These are phyloP conservation scores for Daktulosphaira vitifoliae DNA, from an alignment of 1,140 invertebrate species.

Conservation along the genomic window DNA sequence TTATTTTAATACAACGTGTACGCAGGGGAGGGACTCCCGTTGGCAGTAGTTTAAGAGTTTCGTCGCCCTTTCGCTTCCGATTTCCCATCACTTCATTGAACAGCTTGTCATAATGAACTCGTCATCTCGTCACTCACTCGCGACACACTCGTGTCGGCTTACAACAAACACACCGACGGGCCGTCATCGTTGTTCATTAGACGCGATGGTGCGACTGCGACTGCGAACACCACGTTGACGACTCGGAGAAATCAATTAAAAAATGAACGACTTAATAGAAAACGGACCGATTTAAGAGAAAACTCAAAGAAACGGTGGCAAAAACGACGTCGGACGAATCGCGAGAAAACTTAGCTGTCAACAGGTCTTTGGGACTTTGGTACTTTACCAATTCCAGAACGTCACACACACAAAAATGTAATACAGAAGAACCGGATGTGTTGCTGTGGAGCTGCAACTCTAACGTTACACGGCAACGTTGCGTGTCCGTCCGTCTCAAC, in stretches of 20 bases:
- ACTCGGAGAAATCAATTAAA: no score
- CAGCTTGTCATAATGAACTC: conserved; percentile 32
- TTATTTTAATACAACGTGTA: conserved; percentile 26
- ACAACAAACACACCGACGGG: no score
- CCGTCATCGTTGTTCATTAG: no score
- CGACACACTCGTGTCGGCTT: conserved; percentile 28
- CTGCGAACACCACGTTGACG: no score
- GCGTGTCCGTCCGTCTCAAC: not conserved
- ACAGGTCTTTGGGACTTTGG: no score
- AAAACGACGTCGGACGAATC: no score
- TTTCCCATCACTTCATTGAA: conserved; percentile 32
- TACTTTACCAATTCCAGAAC: no score
- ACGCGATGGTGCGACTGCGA: no score
- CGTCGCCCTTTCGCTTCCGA: conserved; percentile 21
- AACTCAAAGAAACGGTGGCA: no score
- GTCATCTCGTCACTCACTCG: conserved; percentile 23
- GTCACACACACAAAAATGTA: not conserved
- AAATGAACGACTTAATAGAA: no score
- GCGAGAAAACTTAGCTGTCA: no score
- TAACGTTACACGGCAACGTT: conserved; percentile 5
- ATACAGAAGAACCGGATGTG: conserved; percentile 19
- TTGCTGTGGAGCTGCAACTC: not conserved
- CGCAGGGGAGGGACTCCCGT: not conserved
- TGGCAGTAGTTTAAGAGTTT: not conserved
- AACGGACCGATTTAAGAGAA: no score